Base-by-base conservation (phyloP, 2,797 vertebrate genomes). In the Valencia hispanica region DNA sequence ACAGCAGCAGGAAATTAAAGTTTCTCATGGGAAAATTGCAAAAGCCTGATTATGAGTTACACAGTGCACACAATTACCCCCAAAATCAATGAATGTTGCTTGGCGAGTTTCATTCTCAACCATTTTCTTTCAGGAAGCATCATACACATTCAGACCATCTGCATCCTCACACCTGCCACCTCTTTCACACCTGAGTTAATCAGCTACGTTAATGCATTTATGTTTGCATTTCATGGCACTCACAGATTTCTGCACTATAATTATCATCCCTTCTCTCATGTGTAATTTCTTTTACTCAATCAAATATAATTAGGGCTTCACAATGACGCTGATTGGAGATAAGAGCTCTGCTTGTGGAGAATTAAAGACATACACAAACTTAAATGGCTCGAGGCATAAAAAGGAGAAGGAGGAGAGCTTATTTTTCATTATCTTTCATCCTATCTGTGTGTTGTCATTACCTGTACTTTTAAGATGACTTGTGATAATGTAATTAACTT, bases 271-370 rank as follows among this genome's bases (percentile, higher is more conserved):
- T 70, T 80, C 80, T 84, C 73, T 85, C 51, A 30, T 83, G 87
- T 79, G 79, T 79, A 59, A 53, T 85, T 90, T 83, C 30, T 81
- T 85, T 86, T 63, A 68, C 79, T 87, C 83, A 92, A 91, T 94
- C 90, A 91, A 87, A 87, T 73, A 83, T 90, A 92, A 93, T 93
- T 89, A 89, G 75, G 71, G 74, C 50, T 73, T 84, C 85, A 90
- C 88, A 90, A 91, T 77, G 81, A 90, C 73, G 71, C 84, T 91
- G 92, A 94, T 93, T 93, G 88, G 88, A 90, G 90, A 93, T 88
- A 91, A 92, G 82, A 87, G 82, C 77, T 72, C 72, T 66, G 69
- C 36, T 77, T 80, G 88, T 51, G 75, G 68, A 79, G 71, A 65
- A 79, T 80, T 50, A 41, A 27, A 85, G 69, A 79, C 43, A 70